Evolutionary conservation across 2,113 vertebrate genomes (phyloP), one percentile per base, ranked within the genome.

Genomic region (Solea senegalensis): DNA sequence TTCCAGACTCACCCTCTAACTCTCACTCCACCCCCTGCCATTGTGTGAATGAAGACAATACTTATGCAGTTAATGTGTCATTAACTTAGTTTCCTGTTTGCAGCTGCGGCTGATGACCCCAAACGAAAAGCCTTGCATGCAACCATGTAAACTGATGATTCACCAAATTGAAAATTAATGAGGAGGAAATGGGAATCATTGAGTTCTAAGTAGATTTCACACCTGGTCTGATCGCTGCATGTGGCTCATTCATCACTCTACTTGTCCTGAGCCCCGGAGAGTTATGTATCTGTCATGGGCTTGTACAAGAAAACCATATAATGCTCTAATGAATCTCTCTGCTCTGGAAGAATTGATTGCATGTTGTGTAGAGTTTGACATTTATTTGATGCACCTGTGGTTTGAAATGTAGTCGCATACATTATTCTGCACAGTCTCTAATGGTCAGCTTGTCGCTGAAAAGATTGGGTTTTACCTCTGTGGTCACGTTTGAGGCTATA

Each of bases 221-320:
- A 74, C 27, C 59, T 59, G 51, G 7, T 40, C 27, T 21, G 54
- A 50, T 74, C 8, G 13, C 8, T 57, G 44, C 51, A 21, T 15
- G 51, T 45, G 40, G 2, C 52, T 69, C 68, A 73, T 51, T 64
- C 15, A 54, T 78, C 72, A 73, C 21, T 43, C 13, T 34, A 72
- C 59, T 46, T 68, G n/a, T 60, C 46, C 44, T 34, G 11, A 48
- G 34, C 0, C 15, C 34, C 46, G 56, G 9, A 55, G 16, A 65
- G 0, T 4, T 21, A 54, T 6, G 1, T 34, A 59, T 54, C 43
- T 55, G 16, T 58, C 26, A 66, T 76, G 41, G 16, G 12, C n/a
- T 65, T 1, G 12, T 21, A 43, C 26, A 8, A 55, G 11, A 21
- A 9, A 54, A 27, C 61, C 60, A 52, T 43, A 9, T 46, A 59